These are phyloP conservation scores for Cephalopterus ornatus DNA, from an alignment of 2,113 vertebrate species.

Conservation along the genomic window DNA sequence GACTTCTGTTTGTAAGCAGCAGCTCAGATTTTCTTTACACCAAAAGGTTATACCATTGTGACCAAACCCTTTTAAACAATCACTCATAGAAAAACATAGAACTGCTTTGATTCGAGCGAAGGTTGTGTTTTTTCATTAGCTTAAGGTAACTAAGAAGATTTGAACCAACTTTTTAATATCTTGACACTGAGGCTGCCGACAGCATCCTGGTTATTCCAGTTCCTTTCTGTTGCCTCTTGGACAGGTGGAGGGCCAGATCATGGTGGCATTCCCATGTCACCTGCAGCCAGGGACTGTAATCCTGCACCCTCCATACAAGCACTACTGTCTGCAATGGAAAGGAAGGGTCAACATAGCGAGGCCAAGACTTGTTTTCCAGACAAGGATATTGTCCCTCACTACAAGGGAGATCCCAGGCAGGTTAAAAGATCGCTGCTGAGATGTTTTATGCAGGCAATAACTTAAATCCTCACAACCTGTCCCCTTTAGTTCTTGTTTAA, in stretches of 20 bases:
- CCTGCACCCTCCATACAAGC: not conserved
- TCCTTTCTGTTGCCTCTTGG: not conserved
- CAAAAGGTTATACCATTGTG: not conserved
- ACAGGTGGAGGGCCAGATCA: not conserved
- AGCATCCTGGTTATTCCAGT: accelerated
- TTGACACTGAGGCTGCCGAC: not conserved
- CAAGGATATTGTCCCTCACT: not conserved
- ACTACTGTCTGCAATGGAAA: not conserved
- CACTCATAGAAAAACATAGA: not conserved
- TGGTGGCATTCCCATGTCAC: not conserved
- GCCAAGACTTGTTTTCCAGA: not conserved
- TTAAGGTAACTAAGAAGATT: not conserved
- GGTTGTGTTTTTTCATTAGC: not conserved
- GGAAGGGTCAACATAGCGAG: not conserved
- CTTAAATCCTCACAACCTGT: not conserved
- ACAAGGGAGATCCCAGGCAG: not conserved
- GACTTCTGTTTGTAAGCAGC: not conserved
- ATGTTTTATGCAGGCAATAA: not conserved
- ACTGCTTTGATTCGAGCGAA: not conserved
- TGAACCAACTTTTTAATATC: not conserved
- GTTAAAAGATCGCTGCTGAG: not conserved
- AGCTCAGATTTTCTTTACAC: not conserved
- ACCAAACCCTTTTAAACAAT: not conserved
- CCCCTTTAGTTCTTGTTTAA: not conserved
- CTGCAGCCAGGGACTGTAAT: not conserved